Conservation (phyloP, 2,797 vertebrate genomes). For the Huso huso region DNA sequence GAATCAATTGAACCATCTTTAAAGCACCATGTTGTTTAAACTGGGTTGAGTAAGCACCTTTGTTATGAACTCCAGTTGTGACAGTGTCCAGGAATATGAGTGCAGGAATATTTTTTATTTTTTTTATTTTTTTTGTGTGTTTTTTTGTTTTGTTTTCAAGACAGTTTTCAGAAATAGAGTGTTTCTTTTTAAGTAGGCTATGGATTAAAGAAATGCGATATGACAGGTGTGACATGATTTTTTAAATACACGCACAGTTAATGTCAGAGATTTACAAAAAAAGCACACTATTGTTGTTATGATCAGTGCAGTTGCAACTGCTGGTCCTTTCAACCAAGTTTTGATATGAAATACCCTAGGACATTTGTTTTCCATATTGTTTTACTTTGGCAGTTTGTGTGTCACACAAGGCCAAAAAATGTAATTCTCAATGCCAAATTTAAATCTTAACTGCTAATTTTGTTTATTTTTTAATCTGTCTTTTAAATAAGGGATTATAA, state of each 20-base stretch:
- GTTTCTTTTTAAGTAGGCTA: slow-evolving; percentile 63
- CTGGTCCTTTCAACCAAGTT: background rate
- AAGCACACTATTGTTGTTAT: slow-evolving; percentile 5
- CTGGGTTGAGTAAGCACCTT: slow-evolving; percentile 55
- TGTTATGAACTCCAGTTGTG: slow-evolving; percentile 46
- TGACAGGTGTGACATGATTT: slow-evolving; percentile 74
- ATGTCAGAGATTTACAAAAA: slow-evolving; percentile 27
- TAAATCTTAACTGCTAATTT: background rate
- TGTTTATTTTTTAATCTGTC: background rate
- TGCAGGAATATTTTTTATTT: slow-evolving; percentile 16
- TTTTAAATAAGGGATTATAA: background rate
- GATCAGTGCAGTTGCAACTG: background rate
- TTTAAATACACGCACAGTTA: slow-evolving; percentile 57
- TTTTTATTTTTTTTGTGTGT: slow-evolving; percentile 32
- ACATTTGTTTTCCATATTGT: background rate
- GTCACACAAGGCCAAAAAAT: background rate
- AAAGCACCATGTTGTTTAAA: slow-evolving; percentile 31
- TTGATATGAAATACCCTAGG: background rate
- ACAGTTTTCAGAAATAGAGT: slow-evolving; percentile 54
- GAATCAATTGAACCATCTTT: slow-evolving; percentile 6
- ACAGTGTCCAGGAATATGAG: slow-evolving; percentile 37
- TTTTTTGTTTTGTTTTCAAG: slow-evolving; percentile 57
- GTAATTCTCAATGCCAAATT: background rate
- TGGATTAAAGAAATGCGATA: slow-evolving; percentile 74
- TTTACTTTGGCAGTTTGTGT: background rate